phyloP scores from a whole-genome alignment of 2,113 vertebrate species.

The Rana temporaria region DNA sequence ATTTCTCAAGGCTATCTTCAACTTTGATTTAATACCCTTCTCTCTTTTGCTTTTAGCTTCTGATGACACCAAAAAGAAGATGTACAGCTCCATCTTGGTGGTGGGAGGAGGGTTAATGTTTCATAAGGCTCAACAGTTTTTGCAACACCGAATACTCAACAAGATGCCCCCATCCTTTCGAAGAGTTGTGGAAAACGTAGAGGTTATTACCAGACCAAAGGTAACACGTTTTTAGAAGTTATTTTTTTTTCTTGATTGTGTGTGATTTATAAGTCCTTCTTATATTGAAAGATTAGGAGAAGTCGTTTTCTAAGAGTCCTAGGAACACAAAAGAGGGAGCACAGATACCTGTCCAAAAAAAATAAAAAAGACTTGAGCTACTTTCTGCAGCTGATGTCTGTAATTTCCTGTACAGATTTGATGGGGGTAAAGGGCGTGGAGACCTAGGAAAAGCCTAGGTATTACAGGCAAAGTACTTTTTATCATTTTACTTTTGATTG shows the following conservation, averaged over 20 bases:
- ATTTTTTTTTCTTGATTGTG: not conserved
- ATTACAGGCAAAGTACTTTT: too few relatives aligned
- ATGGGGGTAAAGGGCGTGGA: not conserved
- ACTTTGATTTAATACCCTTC: not conserved
- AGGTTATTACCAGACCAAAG: conserved; percentile 96
- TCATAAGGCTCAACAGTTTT: conserved; percentile 92
- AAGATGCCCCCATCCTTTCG: conserved; percentile 99
- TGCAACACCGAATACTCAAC: conserved; percentile 96
- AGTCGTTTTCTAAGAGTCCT: too few relatives aligned
- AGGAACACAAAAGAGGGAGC: too few relatives aligned
- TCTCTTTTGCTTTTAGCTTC: conserved; percentile 77
- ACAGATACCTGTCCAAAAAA: too few relatives aligned
- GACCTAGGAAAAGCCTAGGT: not conserved
- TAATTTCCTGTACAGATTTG: not conserved
- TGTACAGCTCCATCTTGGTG: conserved; percentile 97
- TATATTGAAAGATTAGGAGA: not conserved
- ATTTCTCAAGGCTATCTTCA: too few relatives aligned
- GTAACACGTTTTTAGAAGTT: conserved; percentile 64
- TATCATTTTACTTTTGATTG: too few relatives aligned
- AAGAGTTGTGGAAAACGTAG: conserved; percentile 93
- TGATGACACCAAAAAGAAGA: conserved; percentile 97
- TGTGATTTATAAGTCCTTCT: too few relatives aligned
- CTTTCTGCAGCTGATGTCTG: not conserved
- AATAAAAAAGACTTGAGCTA: too few relatives aligned
- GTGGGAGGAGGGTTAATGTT: conserved; percentile 97